Conservation (phyloP, 2,797 vertebrate genomes). For the Danio tinwini region DNA sequence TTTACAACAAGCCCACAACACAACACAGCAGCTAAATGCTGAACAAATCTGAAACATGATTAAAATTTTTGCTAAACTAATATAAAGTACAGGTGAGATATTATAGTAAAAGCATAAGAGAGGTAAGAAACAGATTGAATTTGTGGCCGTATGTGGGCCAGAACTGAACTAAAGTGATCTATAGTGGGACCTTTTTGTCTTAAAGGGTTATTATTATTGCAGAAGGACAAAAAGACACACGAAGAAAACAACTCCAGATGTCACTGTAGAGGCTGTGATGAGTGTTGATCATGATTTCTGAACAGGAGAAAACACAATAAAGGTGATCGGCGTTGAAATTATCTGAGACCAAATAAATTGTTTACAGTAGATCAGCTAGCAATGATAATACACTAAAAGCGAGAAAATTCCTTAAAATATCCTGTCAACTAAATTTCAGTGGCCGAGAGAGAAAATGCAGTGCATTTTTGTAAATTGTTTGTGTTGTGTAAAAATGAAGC, state of each 20-base stretch:
- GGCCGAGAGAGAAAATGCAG: too few relatives aligned
- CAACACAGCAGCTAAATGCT: constrained; percentile 2
- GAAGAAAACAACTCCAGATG: neutral
- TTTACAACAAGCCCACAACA: constrained; percentile 2
- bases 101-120: neutral
- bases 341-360: neutral
- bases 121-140: neutral
- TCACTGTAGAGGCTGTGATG: constrained; percentile 8
- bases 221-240: neutral
- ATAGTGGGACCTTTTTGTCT: neutral
- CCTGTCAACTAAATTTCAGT: too few relatives aligned
- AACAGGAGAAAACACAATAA: neutral
- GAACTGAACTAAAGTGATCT: neutral
- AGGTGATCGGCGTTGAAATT: neutral
- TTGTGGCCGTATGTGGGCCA: neutral
- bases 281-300: neutral
- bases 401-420: neutral
- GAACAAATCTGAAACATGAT: constrained; percentile 1
- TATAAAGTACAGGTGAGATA: constrained; percentile 6
- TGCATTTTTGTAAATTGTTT: too few relatives aligned
- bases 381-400: neutral
- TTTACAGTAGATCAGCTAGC: neutral
- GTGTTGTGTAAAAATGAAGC: too few relatives aligned
- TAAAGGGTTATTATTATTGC: constrained; percentile 18
- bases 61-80: constrained; percentile 13